These are phyloP conservation scores for Meriones unguiculatus DNA, from an alignment of 2,113 vertebrate species.

Conservation along the genomic window DNA sequence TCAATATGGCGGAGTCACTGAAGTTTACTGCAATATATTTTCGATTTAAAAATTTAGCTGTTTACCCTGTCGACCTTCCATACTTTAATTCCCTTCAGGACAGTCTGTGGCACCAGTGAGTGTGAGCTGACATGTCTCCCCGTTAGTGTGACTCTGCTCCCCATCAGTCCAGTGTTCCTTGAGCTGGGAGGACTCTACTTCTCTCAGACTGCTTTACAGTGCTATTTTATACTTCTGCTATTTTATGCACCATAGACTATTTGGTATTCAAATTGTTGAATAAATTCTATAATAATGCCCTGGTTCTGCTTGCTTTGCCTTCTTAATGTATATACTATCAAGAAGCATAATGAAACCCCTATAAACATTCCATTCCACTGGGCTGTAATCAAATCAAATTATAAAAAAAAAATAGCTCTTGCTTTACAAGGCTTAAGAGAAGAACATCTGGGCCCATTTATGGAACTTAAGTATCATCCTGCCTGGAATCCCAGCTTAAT, in stretches of 20 bases:
- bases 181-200: background rate
- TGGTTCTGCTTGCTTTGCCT: conserved; percentile 52
- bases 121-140: background rate
- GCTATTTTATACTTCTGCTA: background rate
- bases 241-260: background rate
- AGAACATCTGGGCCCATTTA: conserved; percentile 47
- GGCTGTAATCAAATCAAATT: conserved; percentile 51
- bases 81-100: background rate
- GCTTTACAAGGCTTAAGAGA: conserved; percentile 41
- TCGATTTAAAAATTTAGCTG: background rate
- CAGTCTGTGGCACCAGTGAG: background rate
- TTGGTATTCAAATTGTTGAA: conserved; percentile 53
- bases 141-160: background rate
- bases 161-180: background rate
- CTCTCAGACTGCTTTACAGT: background rate
- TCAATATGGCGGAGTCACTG: background rate
- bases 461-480: conserved; percentile 9
- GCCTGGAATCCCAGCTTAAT: conserved; percentile 27
- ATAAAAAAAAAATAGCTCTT: conserved; percentile 51
- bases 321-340: conserved; percentile 57
- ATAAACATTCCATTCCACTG: conserved; percentile 10
- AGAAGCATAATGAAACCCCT: conserved; percentile 45
- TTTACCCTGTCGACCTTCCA: background rate
- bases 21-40: background rate
- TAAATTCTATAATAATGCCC: conserved; percentile 43